Conservation (phyloP, 2,888 invertebrate genomes). For the Caenorhabditis japonica region DNA sequence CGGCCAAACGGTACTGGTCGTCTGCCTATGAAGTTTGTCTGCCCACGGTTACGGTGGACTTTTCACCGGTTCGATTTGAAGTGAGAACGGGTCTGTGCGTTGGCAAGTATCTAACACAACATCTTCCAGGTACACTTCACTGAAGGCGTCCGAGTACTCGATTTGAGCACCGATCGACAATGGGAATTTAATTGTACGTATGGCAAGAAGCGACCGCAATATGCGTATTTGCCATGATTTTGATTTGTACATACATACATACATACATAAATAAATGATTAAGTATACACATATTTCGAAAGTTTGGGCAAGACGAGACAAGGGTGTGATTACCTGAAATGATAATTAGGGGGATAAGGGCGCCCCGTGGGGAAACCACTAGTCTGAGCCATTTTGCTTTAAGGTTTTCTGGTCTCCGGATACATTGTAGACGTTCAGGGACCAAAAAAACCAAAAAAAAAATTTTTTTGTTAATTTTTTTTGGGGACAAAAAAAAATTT, state of each 20-base stretch:
- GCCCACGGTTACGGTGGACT: slow-evolving; percentile 69
- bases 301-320: too few species aligned
- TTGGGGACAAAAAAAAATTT: too few species aligned
- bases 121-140: slow-evolving; percentile 62
- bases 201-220: slow-evolving; percentile 58
- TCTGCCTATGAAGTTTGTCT: slow-evolving; percentile 74
- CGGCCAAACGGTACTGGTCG: slow-evolving; percentile 72
- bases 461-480: too few species aligned
- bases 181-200: slow-evolving; percentile 68
- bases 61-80: slow-evolving; percentile 61
- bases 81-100: slow-evolving; percentile 27
- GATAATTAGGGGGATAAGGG: too few species aligned
- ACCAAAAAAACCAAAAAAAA: too few species aligned
- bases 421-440: too few species aligned
- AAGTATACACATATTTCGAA: too few species aligned
- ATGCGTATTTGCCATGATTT: slow-evolving; percentile 57
- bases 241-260: neutral
- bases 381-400: too few species aligned
- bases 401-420: too few species aligned
- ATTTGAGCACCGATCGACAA: slow-evolving; percentile 56
- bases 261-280: neutral
- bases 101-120: neutral
- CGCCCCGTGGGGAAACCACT: too few species aligned
- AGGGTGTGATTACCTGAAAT: too few species aligned
- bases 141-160: slow-evolving; percentile 64